Evolutionary conservation across 2,888 invertebrate species (phyloP).

Genomic region (Leucophenga maculata): DNA sequence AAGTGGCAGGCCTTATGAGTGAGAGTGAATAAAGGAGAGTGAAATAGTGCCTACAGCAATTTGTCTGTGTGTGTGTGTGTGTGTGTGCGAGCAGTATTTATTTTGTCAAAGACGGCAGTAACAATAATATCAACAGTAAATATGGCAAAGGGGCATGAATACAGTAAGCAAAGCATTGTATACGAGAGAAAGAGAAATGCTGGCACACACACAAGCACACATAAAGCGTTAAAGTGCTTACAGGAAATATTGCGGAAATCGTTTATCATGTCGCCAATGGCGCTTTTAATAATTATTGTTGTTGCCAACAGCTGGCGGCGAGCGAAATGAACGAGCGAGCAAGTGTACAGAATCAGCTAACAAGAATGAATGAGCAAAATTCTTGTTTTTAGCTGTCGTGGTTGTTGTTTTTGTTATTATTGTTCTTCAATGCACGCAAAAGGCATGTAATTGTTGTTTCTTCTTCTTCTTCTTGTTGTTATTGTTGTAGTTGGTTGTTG

Average conservation of each 20-base stretch:
- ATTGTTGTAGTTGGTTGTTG: not conserved
- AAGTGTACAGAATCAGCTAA: not conserved
- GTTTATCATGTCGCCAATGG: constrained; percentile 67
- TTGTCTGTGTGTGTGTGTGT: not conserved
- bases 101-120: constrained; percentile 16
- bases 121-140: not conserved
- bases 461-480: not conserved
- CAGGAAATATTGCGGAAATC: constrained; percentile 64
- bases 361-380: not conserved
- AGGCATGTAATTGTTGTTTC: constrained; percentile 9
- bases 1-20: not conserved
- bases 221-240: constrained; percentile 13
- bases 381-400: too few species aligned
- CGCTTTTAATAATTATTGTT: constrained; percentile 48
- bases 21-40: not conserved
- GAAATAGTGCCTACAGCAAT: not conserved
- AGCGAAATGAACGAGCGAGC: not conserved
- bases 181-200: not conserved
- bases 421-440: constrained; percentile 3
- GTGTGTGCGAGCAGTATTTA: not conserved
- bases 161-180: not conserved
- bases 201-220: not conserved
- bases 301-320: constrained; percentile 24
- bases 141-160: not conserved
- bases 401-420: not conserved